phyloP scores from a whole-genome alignment of 2,888 invertebrate genomes.

The Antitype chi region DNA sequence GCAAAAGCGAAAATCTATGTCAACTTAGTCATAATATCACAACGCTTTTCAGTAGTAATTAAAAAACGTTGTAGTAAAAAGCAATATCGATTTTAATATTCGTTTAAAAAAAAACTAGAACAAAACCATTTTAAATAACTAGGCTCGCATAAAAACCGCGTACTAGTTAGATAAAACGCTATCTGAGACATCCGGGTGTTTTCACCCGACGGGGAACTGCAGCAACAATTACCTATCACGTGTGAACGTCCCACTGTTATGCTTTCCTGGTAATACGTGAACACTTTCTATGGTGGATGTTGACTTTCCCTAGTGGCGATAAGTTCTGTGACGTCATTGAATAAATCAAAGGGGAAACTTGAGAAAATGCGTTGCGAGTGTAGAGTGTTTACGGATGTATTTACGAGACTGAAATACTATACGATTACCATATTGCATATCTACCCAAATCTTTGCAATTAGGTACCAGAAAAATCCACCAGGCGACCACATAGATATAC shows the following conservation, averaged over 20 bases:
- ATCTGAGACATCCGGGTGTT: slow-evolving; percentile 85
- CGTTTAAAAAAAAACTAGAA: slow-evolving; percentile 57
- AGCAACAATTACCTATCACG: slow-evolving; percentile 81
- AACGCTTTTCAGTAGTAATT: not conserved
- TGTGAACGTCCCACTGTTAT: slow-evolving; percentile 81
- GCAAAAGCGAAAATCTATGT: not conserved
- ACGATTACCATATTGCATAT: not conserved
- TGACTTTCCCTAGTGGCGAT: slow-evolving; percentile 62
- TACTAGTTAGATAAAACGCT: slow-evolving; percentile 81
- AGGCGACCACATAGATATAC: too few species aligned
- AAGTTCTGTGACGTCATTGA: slow-evolving; percentile 51
- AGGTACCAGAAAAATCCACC: too few species aligned
- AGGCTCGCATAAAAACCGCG: slow-evolving; percentile 73
- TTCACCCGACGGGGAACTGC: slow-evolving; percentile 81
- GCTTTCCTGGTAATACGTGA: slow-evolving; percentile 80
- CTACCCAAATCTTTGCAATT: not conserved
- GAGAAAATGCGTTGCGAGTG: not conserved
- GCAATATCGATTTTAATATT: not conserved
- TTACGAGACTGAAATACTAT: not conserved
- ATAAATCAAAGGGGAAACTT: slow-evolving; percentile 26
- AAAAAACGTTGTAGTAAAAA: not conserved
- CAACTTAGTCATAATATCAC: not conserved
- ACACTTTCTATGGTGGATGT: slow-evolving; percentile 77
- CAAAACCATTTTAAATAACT: slow-evolving; percentile 68
- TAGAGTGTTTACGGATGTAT: not conserved